These are phyloP conservation scores for Dasyornis broadbenti DNA, from an alignment of 2,113 vertebrate genomes.

Conservation along the genomic window DNA sequence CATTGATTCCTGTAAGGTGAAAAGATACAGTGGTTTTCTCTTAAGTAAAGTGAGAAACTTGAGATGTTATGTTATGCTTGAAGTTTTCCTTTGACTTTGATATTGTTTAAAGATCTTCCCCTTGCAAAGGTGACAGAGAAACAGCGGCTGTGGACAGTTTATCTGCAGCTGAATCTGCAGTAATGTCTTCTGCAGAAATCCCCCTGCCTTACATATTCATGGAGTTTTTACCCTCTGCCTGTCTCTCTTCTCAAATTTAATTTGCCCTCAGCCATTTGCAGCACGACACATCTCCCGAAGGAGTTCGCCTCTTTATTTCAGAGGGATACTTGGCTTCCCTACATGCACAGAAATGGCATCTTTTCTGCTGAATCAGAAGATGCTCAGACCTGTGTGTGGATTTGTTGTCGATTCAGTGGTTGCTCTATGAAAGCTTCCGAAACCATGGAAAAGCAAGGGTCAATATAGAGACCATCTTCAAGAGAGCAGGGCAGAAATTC, in stretches of 20 bases:
- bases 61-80: not conserved
- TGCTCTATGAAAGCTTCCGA: not conserved
- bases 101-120: not conserved
- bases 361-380: not conserved
- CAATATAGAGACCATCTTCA: not conserved
- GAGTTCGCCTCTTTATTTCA: not conserved
- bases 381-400: not conserved
- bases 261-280: not conserved
- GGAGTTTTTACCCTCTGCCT: not conserved
- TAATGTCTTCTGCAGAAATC: not conserved
- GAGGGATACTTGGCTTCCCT: not conserved
- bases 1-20: not conserved
- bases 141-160: not conserved
- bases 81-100: not conserved
- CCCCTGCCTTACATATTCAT: not conserved
- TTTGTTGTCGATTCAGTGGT: not conserved
- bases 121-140: conserved; percentile 2
- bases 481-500: not conserved
- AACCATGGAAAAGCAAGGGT: not conserved
- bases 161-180: conserved; percentile 10
- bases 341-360: not conserved
- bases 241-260: not conserved
- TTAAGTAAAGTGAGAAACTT: not conserved
- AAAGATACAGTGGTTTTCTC: not conserved
- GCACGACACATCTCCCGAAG: not conserved